A percentile compares a stretch with the other conserved stretches of the same genome.
Conservation (phyloP, 2,797 vertebrate genomes). For the Typhlichthys subterraneus region DNA sequence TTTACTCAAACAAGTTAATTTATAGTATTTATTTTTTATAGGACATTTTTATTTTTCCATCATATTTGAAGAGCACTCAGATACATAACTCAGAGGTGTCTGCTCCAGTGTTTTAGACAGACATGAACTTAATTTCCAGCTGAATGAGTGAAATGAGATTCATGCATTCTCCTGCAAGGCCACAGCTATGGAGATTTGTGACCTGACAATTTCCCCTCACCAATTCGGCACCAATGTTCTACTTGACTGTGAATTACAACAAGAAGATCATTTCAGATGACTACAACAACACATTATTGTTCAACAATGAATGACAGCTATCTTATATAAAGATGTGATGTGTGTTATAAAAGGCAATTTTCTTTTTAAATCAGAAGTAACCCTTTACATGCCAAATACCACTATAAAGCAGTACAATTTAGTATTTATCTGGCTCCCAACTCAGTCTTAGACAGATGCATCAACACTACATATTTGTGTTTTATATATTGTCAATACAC, state of each 20-base stretch:
- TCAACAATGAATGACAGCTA: constrained; percentile 11
- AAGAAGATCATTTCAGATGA: constrained; percentile 34
- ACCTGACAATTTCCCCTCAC: constrained; percentile 46
- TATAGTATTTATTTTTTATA: constrained; percentile 28
- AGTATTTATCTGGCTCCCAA: no score
- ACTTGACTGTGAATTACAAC: constrained; percentile 42
- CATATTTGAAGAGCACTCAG: constrained; percentile 33
- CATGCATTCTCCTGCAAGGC: constrained; percentile 65
- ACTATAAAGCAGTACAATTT: no score
- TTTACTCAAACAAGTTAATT: neutral
- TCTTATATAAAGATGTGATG: constrained; percentile 8
- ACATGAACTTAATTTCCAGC: constrained; percentile 60
- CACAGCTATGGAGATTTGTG: constrained; percentile 61
- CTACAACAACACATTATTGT: constrained; percentile 15
- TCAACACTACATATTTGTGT: no score
- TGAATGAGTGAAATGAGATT: constrained; percentile 71
- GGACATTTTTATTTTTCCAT: constrained; percentile 38
- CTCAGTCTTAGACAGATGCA: no score
- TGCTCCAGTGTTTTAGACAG: constrained; percentile 45
- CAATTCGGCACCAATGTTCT: constrained; percentile 47
- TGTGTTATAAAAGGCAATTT: neutral
- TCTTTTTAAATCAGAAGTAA: no score
- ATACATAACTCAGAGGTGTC: constrained; percentile 49
- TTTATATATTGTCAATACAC: no score
- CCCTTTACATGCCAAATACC: no score